A percentile compares a stretch with the other conserved stretches of the same genome.
Conservation (phyloP, 2,888 invertebrate genomes). For the Papilio protenor region DNA sequence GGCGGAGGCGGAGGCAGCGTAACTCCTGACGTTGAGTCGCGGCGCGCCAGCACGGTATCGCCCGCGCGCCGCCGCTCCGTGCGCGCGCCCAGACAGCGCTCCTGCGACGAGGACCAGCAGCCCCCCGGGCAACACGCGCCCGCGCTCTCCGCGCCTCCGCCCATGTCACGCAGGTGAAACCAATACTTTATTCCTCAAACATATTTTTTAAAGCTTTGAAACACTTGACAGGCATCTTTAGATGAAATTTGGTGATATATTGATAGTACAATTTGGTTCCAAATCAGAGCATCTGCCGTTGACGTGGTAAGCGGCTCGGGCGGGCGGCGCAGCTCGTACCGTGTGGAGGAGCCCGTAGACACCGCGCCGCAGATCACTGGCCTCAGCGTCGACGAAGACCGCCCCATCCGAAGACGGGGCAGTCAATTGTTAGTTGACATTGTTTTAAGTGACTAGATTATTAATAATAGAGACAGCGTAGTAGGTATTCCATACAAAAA, state of each 20-base stretch:
- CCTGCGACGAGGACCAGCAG: slow-evolving; percentile 90
- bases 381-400: slow-evolving; percentile 88
- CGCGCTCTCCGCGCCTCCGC: slow-evolving; percentile 88
- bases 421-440: slow-evolving; percentile 90
- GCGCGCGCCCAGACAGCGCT: slow-evolving; percentile 89
- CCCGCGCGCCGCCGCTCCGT: slow-evolving; percentile 84
- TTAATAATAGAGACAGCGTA: no score
- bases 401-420: slow-evolving; percentile 90
- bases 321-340: slow-evolving; percentile 86
- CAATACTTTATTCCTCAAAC: background rate
- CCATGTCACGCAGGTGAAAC: slow-evolving; percentile 88
- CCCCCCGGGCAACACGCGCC: slow-evolving; percentile 65
- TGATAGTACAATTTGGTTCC: background rate
- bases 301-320: slow-evolving; percentile 90
- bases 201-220: background rate
- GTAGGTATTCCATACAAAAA: no score
- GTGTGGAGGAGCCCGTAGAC: slow-evolving; percentile 83
- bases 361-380: slow-evolving; percentile 84
- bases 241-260: background rate
- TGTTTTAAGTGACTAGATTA: slow-evolving; percentile 30
- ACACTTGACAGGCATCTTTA: background rate
- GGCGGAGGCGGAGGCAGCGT: slow-evolving; percentile 82
- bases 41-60: slow-evolving; percentile 86
- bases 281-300: slow-evolving; percentile 90
- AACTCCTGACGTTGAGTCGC: slow-evolving; percentile 82